Percentiles rank a stretch among this genome's conserved stretches.
These are phyloP conservation scores for Halisarca cf. caerulea DNA, from an alignment of 37 sponge, comb jelly and placozoan genomes.

Conservation along the genomic window DNA sequence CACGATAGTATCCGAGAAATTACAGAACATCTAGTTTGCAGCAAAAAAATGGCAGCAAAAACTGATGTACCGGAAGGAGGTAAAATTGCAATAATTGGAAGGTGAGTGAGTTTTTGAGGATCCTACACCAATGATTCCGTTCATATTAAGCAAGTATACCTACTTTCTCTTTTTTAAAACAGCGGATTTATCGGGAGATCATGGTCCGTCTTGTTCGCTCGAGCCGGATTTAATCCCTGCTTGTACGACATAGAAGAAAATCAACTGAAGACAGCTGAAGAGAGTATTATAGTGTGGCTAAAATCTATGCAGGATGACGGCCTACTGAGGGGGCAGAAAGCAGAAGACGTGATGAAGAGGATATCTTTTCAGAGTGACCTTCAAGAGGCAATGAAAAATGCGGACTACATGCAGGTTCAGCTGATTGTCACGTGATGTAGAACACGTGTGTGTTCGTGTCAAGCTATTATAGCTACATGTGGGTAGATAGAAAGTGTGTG, in stretches of 20 bases:
- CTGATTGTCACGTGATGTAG: not conserved
- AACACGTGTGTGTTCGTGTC: too few species aligned
- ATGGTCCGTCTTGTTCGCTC: slow-evolving; percentile 83
- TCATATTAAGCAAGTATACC: too few species aligned
- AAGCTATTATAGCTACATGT: too few species aligned
- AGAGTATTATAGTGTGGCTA: slow-evolving; percentile 55
- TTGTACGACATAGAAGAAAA: slow-evolving; percentile 72
- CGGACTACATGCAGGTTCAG: slow-evolving; percentile 78
- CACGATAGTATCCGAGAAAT: not conserved
- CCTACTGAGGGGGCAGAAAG: slow-evolving; percentile 61
- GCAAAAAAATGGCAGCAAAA: not conserved
- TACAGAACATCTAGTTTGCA: not conserved
- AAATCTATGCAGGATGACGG: slow-evolving; percentile 53
- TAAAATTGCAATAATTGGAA: slow-evolving; percentile 64
- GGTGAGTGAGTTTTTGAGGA: too few species aligned
- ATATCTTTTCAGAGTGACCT: slow-evolving; percentile 46
- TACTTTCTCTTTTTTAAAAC: slow-evolving; percentile 2
- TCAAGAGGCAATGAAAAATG: slow-evolving; percentile 62
- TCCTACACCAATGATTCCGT: too few species aligned
- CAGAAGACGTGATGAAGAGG: slow-evolving; percentile 38
- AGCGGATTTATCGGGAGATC: slow-evolving; percentile 88
- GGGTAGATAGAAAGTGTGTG: too few species aligned
- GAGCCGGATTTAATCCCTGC: slow-evolving; percentile 67
- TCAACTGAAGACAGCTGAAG: slow-evolving; percentile 68
- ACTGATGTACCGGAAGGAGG: not conserved